phyloP scores from a whole-genome alignment of 2,888 invertebrate species.

The Tipula vernalis region DNA sequence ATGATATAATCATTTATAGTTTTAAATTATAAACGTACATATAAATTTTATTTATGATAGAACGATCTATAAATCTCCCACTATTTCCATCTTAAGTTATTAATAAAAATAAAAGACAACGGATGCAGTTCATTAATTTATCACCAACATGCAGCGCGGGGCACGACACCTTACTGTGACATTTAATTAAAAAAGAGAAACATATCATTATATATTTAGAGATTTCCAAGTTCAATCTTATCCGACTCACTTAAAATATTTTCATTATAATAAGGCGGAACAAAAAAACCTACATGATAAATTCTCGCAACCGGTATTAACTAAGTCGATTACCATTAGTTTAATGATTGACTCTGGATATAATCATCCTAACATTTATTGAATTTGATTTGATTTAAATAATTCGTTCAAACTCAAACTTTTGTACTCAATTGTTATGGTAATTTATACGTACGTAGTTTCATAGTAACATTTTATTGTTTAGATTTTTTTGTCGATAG shows the following conservation, averaged over 20 bases:
- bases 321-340: not conserved
- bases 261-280: not conserved
- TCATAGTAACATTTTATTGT: not conserved
- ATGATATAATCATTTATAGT: not conserved
- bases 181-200: not conserved
- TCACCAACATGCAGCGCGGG: not conserved
- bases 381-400: not conserved
- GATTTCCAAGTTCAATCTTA: not conserved
- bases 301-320: not conserved
- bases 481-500: not conserved
- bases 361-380: no score
- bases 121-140: slow-evolving; percentile 1
- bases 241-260: not conserved
- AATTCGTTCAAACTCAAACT: not conserved
- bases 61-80: not conserved
- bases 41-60: not conserved
- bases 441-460: not conserved
- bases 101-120: not conserved
- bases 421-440: not conserved
- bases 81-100: not conserved
- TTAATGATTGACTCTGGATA: no score
- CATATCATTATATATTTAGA: not conserved
- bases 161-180: not conserved
- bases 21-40: not conserved
- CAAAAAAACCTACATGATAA: not conserved